Percentiles rank a stretch among this genome's conserved stretches.
These are phyloP conservation scores for Ophion ventricosus DNA, from an alignment of 2,888 invertebrate genomes.

Conservation along the genomic window DNA sequence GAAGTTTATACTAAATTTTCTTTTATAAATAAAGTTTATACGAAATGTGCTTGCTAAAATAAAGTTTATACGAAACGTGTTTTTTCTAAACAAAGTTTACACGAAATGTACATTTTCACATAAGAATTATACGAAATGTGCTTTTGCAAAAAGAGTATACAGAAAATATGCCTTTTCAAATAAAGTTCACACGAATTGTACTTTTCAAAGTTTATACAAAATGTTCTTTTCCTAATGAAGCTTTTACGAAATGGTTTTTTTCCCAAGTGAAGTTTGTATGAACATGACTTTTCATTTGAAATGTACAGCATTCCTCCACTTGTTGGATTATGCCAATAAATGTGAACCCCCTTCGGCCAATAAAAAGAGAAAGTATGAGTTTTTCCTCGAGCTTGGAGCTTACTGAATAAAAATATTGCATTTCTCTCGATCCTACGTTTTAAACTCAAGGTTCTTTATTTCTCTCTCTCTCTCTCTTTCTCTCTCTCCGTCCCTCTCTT, in stretches of 20 bases:
- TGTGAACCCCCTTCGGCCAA: neutral
- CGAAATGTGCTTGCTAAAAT: no score
- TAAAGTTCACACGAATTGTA: neutral
- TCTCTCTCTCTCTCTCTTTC: neutral
- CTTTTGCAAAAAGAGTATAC: neutral
- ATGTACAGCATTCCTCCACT: neutral
- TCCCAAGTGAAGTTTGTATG: neutral
- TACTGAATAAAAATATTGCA: conserved; percentile 2
- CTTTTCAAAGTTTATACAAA: neutral
- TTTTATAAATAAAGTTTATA: no score
- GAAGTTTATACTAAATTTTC: no score
- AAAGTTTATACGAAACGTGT: no score
- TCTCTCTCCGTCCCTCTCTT: neutral
- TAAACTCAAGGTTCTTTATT: neutral
- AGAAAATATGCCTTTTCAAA: neutral
- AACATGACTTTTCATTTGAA: neutral
- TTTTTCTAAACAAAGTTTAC: no score
- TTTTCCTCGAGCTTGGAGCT: conserved; percentile 16
- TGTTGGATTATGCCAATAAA: neutral
- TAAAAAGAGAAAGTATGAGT: neutral
- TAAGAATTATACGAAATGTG: neutral
- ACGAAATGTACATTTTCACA: neutral
- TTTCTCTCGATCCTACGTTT: neutral
- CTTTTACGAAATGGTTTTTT: neutral
- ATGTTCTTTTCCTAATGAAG: neutral